These are phyloP conservation scores for Heliconius hermathena DNA, from an alignment of 1,140 invertebrate species.

Conservation along the genomic window DNA sequence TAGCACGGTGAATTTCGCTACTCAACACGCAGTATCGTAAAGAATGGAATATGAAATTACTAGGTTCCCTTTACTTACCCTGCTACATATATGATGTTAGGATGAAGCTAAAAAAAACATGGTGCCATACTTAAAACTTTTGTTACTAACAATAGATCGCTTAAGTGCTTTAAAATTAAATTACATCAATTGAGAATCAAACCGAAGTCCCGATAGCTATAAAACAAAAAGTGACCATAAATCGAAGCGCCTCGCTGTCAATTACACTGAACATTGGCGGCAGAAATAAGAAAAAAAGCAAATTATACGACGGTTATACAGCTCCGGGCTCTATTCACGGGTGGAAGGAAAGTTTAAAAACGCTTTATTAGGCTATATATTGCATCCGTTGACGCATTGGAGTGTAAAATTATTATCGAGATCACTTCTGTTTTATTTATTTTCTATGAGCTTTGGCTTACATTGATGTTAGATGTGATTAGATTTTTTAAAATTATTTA, in stretches of 20 bases:
- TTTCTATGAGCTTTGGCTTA: neutral
- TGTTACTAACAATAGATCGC: neutral
- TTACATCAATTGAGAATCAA: neutral
- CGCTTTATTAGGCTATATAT: conserved; percentile 3
- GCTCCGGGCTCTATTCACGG: neutral
- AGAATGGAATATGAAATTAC: neutral
- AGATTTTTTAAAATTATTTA: too few relatives aligned
- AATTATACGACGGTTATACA: conserved; percentile 12
- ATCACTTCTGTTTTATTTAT: neutral
- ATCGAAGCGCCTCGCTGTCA: conserved; percentile 10
- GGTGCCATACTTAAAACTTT: too few relatives aligned
- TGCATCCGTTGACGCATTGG: conserved; percentile 7
- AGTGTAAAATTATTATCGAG: conserved; percentile 6
- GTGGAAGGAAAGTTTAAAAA: conserved; percentile 1
- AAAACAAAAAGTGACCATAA: conserved; percentile 1
- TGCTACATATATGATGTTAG: too few relatives aligned
- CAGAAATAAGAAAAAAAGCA: conserved; percentile 2
- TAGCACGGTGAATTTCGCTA: neutral
- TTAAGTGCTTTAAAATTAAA: neutral
- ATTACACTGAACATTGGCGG: conserved; percentile 8
- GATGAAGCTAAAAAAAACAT: too few relatives aligned
- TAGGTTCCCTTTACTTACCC: too few relatives aligned
- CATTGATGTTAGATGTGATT: too few relatives aligned
- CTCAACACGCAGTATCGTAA: neutral
- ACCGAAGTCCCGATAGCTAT: neutral